Conservation (phyloP, 2,797 vertebrate species). For the Danionella dracula region DNA sequence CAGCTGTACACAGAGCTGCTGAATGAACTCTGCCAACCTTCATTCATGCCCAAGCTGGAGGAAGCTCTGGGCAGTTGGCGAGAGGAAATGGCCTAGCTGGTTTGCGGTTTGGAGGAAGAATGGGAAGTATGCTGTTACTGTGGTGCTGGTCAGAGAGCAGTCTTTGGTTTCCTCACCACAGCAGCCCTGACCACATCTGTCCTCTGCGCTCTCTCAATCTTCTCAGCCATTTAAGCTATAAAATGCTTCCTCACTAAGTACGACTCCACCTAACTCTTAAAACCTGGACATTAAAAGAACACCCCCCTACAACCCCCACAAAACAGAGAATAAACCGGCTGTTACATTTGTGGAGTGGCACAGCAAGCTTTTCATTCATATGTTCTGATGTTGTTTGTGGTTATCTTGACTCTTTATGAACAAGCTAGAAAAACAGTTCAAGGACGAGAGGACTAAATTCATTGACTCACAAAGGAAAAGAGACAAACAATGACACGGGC, state of each 20-base stretch:
- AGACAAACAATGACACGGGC: no score
- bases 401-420: conserved; percentile 31
- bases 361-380: conserved; percentile 40
- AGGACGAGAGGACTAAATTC: conserved; percentile 17
- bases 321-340: conserved; percentile 46
- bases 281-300: conserved; percentile 63
- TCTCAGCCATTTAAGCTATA: conserved; percentile 59
- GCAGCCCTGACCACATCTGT: conserved; percentile 63
- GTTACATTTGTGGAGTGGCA: conserved; percentile 38
- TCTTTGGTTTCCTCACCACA: conserved; percentile 66
- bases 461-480: no score
- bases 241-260: conserved; percentile 70
- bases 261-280: conserved; percentile 74
- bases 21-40: conserved; percentile 52
- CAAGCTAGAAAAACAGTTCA: conserved; percentile 16
- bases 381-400: conserved; percentile 50
- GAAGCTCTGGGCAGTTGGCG: conserved; percentile 47
- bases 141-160: conserved; percentile 65
- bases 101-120: conserved; percentile 75
- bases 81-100: conserved; percentile 69
- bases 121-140: conserved; percentile 73
- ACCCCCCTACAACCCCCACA: conserved; percentile 50
- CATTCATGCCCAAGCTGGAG: conserved; percentile 46
- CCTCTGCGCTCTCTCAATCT: conserved; percentile 54
- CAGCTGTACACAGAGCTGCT: conserved; percentile 42